Evolutionary conservation across 2,888 invertebrate genomes (phyloP).

Genomic region (Apamea sordens): DNA sequence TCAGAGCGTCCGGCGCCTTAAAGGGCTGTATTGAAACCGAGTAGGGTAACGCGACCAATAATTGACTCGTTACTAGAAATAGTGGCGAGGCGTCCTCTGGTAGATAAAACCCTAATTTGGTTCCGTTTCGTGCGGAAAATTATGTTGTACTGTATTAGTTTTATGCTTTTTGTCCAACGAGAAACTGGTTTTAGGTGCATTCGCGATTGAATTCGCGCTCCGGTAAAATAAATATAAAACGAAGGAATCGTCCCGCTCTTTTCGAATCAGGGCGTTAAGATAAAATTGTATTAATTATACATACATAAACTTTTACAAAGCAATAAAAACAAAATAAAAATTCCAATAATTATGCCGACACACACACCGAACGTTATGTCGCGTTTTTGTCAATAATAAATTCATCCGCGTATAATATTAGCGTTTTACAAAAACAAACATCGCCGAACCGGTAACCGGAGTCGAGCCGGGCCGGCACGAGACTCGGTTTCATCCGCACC

Average conservation of each 20-base stretch:
- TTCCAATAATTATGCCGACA: constrained; percentile 59
- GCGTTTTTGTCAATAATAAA: constrained; percentile 63
- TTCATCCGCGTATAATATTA: constrained; percentile 63
- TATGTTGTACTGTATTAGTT: constrained; percentile 49
- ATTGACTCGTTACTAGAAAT: constrained; percentile 81
- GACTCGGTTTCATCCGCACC: constrained; percentile 71
- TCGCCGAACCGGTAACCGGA: constrained; percentile 66
- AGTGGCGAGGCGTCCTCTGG: constrained; percentile 44
- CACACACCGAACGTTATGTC: constrained; percentile 31
- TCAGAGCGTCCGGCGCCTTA: constrained; percentile 68
- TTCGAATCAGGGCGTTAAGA: constrained; percentile 31
- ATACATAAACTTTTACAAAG: constrained; percentile 54
- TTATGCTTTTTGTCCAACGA: constrained; percentile 28
- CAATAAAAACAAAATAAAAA: constrained; percentile 55
- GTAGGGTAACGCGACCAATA: constrained; percentile 74
- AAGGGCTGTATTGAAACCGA: constrained; percentile 70
- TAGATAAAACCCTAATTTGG: constrained; percentile 60
- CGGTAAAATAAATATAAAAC: constrained; percentile 29
- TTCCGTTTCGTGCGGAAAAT: constrained; percentile 47
- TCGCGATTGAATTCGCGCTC: not conserved
- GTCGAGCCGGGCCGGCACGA: constrained; percentile 53
- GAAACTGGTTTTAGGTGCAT: constrained; percentile 18
- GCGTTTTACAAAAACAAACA: constrained; percentile 74
- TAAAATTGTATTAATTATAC: constrained; percentile 54
- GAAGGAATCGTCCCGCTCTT: constrained; percentile 19